phyloP scores from a whole-genome alignment of 2,797 vertebrate genomes.

The Helarctos malayanus region DNA sequence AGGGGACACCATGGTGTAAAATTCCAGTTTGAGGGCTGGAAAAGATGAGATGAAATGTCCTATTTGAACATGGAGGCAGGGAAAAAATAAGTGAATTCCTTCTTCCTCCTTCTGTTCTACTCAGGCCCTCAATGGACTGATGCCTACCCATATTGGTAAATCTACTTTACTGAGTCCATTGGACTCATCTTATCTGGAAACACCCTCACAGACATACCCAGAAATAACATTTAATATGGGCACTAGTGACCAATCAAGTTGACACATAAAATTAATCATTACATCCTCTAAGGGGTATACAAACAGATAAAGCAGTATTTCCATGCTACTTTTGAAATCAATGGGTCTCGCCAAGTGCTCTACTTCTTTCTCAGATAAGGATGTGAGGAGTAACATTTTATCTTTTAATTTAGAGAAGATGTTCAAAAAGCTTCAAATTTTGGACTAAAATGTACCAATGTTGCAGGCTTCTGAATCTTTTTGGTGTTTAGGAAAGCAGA shows the following conservation, averaged over 20 bases:
- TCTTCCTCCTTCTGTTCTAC: not conserved
- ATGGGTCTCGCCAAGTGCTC: rapidly evolving
- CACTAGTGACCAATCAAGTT: not conserved
- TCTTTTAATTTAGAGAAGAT: not conserved
- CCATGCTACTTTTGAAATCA: not conserved
- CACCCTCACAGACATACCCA: not conserved
- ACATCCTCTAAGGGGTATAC: not conserved
- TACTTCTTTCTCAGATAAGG: not conserved
- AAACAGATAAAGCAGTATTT: not conserved
- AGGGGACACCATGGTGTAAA: not conserved
- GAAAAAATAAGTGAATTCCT: not conserved
- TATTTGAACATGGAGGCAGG: not conserved
- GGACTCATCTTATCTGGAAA: not conserved
- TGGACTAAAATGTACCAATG: not conserved
- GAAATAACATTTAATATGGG: not conserved
- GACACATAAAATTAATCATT: not conserved
- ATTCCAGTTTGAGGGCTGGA: not conserved
- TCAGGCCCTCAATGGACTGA: not conserved
- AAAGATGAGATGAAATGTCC: not conserved
- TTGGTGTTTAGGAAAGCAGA: not conserved
- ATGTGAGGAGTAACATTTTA: not conserved
- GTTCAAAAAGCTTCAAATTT: not conserved
- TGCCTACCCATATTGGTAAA: not conserved
- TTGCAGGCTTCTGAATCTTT: not conserved
- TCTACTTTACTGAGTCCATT: not conserved